Percentiles rank a stretch among this genome's conserved stretches.
phyloP scores from a whole-genome alignment of 2,888 invertebrate genomes.

The Syritta pipiens region DNA sequence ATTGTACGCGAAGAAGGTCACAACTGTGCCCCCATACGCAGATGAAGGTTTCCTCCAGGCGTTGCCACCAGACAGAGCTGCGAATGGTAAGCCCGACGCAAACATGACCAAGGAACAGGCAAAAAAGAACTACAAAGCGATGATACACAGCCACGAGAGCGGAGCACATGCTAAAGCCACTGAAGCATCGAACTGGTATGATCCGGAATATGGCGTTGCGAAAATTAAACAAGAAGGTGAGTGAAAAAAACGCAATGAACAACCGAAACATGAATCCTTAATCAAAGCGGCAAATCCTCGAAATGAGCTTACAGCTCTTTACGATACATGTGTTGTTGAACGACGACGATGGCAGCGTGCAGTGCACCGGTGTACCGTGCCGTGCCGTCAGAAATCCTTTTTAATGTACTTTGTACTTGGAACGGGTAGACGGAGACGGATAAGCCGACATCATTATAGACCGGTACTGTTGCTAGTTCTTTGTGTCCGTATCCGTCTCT shows the following conservation, averaged over 20 bases:
- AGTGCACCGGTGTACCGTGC: conserved; percentile 10
- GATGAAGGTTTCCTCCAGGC: conserved; percentile 45
- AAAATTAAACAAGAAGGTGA: conserved; percentile 82
- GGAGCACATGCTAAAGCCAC: conserved; percentile 75
- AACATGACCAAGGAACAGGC: conserved; percentile 66
- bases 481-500: too few species aligned
- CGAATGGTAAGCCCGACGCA: conserved; percentile 16
- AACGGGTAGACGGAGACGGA: conserved; percentile 43
- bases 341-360: conserved; percentile 45
- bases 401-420: conserved; percentile 57
- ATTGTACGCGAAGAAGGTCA: conserved; percentile 82
- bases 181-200: conserved; percentile 80
- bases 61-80: conserved; percentile 9
- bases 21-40: conserved; percentile 69
- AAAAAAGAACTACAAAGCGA: conserved; percentile 71
- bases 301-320: conserved; percentile 57
- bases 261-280: conserved; percentile 48
- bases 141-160: conserved; percentile 74
- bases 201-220: conserved; percentile 81
- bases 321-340: conserved; percentile 28
- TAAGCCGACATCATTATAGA: conserved; percentile 50
- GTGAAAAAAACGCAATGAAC: conserved; percentile 33
- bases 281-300: conserved; percentile 58
- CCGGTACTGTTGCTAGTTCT: conserved; percentile 8
- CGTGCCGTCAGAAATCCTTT: conserved; percentile 47